Conservation (phyloP, 2,888 invertebrate genomes). For the Noctua pronuba region DNA sequence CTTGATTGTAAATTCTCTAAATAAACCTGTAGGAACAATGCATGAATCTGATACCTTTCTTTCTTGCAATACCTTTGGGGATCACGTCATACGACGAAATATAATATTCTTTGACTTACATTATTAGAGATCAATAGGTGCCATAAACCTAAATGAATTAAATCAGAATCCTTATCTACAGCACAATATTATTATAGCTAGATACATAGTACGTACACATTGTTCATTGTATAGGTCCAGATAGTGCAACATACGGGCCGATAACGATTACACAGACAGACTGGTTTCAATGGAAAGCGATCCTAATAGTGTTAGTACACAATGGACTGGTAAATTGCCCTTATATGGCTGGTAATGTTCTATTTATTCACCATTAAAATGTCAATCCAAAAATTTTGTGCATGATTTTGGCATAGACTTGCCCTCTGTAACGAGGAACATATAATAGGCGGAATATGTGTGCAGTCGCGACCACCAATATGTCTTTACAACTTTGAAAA, state of each 20-base stretch:
- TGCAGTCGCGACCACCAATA: no score
- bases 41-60: background rate
- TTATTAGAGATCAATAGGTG: background rate
- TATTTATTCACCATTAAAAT: no score
- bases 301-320: conserved; percentile 36
- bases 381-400: background rate
- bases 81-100: background rate
- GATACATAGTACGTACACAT: background rate
- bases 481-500: no score
- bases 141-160: background rate
- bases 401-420: background rate
- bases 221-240: background rate
- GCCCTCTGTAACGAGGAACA: no score
- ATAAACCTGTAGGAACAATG: background rate
- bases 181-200: background rate
- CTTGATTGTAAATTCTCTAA: background rate
- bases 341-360: background rate
- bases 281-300: conserved; percentile 11
- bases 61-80: background rate
- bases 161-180: background rate
- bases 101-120: background rate
- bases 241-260: conserved; percentile 23
- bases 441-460: background rate
- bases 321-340: conserved; percentile 32
- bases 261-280: conserved; percentile 23